A percentile compares a stretch with the other conserved stretches of the same genome.
Conservation (phyloP, 1,140 invertebrate genomes). For the Berghia stephanieae region DNA sequence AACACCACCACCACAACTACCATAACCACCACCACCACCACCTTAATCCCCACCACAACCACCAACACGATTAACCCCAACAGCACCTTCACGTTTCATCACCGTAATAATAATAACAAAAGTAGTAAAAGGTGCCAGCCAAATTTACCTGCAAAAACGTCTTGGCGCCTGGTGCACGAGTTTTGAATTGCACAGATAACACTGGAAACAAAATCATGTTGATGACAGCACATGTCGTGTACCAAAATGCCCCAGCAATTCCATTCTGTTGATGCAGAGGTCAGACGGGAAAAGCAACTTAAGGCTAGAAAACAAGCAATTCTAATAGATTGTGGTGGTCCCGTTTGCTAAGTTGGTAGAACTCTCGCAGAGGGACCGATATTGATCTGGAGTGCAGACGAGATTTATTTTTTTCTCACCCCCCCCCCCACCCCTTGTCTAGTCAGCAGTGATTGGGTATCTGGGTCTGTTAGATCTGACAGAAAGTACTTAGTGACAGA, state of each 20-base stretch:
- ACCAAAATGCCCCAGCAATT: constrained; percentile 65
- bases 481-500: too few relatives aligned
- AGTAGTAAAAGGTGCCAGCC: not conserved
- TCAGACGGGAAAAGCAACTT: not conserved
- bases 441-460: too few relatives aligned
- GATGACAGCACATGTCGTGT: constrained; percentile 62
- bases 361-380: too few relatives aligned
- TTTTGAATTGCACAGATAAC: constrained; percentile 60
- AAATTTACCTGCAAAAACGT: constrained; percentile 60
- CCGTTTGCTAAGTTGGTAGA: too few relatives aligned
- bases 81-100: too few relatives aligned
- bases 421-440: too few relatives aligned
- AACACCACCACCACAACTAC: not conserved
- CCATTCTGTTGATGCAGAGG: constrained; percentile 59
- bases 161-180: constrained; percentile 65
- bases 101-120: not conserved
- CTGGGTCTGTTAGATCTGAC: too few relatives aligned
- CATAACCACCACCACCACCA: not conserved
- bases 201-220: constrained; percentile 66
- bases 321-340: too few relatives aligned
- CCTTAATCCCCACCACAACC: not conserved
- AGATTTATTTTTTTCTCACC: too few relatives aligned
- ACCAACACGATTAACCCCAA: not conserved
- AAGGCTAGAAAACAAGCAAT: not conserved
- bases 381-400: too few relatives aligned